phyloP scores from a whole-genome alignment of 2,888 invertebrate species.

The Acleris laterana region DNA sequence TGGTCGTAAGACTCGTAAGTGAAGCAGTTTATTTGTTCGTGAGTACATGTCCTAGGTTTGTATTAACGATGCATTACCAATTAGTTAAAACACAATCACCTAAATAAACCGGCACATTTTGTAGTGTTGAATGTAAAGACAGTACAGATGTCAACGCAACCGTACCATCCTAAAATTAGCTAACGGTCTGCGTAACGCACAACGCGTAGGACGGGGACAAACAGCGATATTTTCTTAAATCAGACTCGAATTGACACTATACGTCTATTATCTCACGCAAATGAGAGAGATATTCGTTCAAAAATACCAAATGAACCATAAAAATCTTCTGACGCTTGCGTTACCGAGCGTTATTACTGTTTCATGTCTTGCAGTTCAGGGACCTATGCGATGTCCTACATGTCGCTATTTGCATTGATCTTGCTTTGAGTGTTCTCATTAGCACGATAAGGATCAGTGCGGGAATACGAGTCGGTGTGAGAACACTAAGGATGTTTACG shows the following conservation, averaged over 20 bases:
- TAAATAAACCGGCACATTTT: constrained; percentile 5
- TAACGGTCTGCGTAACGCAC: constrained; percentile 11
- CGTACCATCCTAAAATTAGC: constrained; percentile 13
- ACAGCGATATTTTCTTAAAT: constrained; percentile 20
- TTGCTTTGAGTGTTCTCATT: not conserved
- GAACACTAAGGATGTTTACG: constrained; percentile 44
- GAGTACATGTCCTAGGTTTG: not conserved
- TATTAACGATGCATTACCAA: not conserved
- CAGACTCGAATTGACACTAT: constrained; percentile 8
- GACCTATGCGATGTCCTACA: too few species aligned
- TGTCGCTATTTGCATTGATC: too few species aligned
- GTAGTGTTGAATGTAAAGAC: constrained; percentile 17
- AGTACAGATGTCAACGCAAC: constrained; percentile 23
- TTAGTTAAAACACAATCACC: not conserved
- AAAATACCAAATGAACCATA: constrained; percentile 12
- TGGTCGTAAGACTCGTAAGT: too few species aligned
- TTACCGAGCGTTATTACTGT: too few species aligned
- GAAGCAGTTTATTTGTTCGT: not conserved
- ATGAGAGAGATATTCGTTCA: constrained; percentile 7
- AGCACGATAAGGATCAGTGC: constrained; percentile 45
- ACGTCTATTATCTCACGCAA: constrained; percentile 9
- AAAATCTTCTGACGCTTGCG: constrained; percentile 1
- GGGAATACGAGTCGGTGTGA: constrained; percentile 29
- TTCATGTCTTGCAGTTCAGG: too few species aligned
- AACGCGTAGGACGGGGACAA: constrained; percentile 27